Evolutionary conservation across 2,113 vertebrate genomes (phyloP), one percentile per base, ranked within the genome.

Genomic region (Oxygymnocypris stewartii): DNA sequence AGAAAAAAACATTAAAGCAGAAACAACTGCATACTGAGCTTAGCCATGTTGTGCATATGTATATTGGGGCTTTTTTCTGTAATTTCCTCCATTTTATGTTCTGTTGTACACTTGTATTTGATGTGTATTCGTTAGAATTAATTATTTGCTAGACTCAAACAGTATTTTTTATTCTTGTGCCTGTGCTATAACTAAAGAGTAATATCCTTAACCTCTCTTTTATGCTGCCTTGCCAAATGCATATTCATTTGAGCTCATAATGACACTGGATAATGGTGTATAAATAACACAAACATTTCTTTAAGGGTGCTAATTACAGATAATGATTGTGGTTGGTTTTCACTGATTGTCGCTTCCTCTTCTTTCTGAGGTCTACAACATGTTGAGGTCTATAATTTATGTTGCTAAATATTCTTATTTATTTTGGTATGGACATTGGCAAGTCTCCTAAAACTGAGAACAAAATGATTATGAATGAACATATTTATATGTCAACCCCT

Each of bases 51-150:
- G 80, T 65, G 63, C 8, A 5, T 80, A 82, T 85, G 84, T 20
- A 88, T 84, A 84, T 85, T 59, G 89, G 85, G 14, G 89, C 86
- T 91, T 91, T 89, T 89, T 85, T 76, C 87, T 87, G 88, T 88
- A 61, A 84, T 90, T 91, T 85, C 44, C 82, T 54, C 76, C 61
- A 88, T 87, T 91, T 88, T 87, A 61, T 86, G 49, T 79, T 40
- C 42, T 44, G 78, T 47, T 35, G 25, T 73, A 14, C 11, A 25
- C 37, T 75, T 90, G 54, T 65, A 84, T 90, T 89, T 92, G 81
- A 88, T 90, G 85, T 91, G 86, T 76, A 31, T 84, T 42, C 23
- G 28, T 78, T 69, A 82, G 86, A 86, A 84, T 85, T 2, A n/a
- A 84, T 87, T 71, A 85, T 54, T 81, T 85, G 74, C 82, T 85